A percentile compares a stretch with the other conserved stretches of the same genome.
phyloP scores from a whole-genome alignment of 2,113 vertebrate species.

The Stictonetta naevosa region DNA sequence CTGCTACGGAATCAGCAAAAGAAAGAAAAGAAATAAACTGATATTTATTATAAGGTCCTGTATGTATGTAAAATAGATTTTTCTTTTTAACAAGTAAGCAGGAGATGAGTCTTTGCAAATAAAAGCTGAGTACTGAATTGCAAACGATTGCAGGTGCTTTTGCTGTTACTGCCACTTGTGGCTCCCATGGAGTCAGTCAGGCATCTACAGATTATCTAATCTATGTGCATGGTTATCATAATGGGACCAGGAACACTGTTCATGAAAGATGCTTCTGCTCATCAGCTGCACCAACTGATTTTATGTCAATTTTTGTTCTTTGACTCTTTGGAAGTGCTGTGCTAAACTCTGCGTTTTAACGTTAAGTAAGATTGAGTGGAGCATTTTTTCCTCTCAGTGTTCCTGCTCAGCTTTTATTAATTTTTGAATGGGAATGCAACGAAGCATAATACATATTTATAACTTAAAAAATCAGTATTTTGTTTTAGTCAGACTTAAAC shows the following conservation, averaged over 20 bases:
- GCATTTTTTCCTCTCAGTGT: not conserved
- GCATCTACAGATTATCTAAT: too few relatives aligned
- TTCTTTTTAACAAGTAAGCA: not conserved
- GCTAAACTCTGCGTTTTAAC: not conserved
- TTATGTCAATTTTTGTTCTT: not conserved
- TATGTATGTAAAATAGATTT: not conserved
- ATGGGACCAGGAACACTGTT: not conserved
- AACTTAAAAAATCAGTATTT: not conserved
- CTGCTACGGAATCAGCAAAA: not conserved
- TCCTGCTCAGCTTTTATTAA: not conserved
- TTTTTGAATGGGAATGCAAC: not conserved
- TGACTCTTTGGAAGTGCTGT: not conserved
- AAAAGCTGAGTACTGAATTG: not conserved
- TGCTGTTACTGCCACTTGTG: not conserved
- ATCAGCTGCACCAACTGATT: not conserved
- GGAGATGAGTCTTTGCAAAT: not conserved
- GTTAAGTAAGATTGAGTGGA: not conserved
- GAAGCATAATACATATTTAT: fast-evolving
- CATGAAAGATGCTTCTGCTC: not conserved
- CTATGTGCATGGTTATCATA: not conserved
- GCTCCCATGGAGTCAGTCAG: not conserved
- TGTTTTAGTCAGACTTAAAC: not conserved
- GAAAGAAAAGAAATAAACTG: not conserved
- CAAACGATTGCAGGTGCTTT: not conserved
- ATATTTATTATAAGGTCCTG: not conserved